Conservation (phyloP, 2,888 invertebrate genomes). For the Drosophila flavopinicola region DNA sequence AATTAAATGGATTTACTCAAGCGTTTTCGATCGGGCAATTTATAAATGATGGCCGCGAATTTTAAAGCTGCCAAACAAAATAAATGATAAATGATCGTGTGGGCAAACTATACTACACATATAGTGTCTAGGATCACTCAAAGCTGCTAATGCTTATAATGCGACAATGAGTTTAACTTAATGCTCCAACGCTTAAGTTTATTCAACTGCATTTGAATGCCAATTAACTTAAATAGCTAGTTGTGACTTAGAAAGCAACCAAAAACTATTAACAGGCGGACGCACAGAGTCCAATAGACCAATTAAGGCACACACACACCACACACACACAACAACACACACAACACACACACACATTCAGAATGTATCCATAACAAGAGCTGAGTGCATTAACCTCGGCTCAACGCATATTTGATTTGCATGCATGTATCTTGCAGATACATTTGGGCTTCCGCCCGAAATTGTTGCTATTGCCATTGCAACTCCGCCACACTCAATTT, state of each 20-base stretch:
- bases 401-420: constrained; percentile 62
- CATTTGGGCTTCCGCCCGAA: constrained; percentile 41
- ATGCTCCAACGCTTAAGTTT: constrained; percentile 37
- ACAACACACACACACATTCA: constrained; percentile 4
- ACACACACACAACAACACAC: constrained; percentile 5
- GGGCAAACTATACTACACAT: too few relatives aligned
- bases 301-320: constrained; percentile 54
- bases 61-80: constrained; percentile 19
- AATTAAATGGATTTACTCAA: constrained; percentile 80
- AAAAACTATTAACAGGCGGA: constrained; percentile 64
- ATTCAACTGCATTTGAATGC: constrained; percentile 80
- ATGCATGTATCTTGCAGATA: constrained; percentile 53
- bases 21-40: constrained; percentile 70
- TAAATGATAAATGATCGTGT: constrained; percentile 59
- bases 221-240: constrained; percentile 78
- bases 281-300: constrained; percentile 48
- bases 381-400: constrained; percentile 73
- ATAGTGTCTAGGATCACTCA: constrained; percentile 7
- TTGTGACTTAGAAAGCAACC: constrained; percentile 71
- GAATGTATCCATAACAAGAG: constrained; percentile 42
- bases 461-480: constrained; percentile 32
- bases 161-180: constrained; percentile 2
- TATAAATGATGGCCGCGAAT: constrained; percentile 75
- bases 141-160: constrained; percentile 3
- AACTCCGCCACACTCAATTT: constrained; percentile 74